Conservation (phyloP, 1,140 invertebrate species). For the Sipha flava region DNA sequence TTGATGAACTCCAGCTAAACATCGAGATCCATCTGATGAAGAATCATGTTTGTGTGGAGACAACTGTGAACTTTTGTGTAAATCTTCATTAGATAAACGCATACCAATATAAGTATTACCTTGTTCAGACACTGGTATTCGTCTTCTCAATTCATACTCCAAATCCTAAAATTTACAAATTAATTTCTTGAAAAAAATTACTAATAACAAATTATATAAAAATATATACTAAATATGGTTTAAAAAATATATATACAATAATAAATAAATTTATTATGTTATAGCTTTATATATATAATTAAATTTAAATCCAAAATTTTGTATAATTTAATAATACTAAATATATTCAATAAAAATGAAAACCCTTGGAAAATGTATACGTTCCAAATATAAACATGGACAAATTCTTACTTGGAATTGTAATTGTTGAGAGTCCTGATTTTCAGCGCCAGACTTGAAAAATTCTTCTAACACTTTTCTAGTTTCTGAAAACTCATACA, state of each 20-base stretch:
- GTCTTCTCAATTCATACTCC: conserved; percentile 68
- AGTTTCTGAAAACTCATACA: conserved; percentile 85
- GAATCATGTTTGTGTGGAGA: conserved; percentile 18
- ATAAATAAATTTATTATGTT: no score
- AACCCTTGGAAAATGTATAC: no score
- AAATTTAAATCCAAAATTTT: no score
- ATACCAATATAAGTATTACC: conserved; percentile 36
- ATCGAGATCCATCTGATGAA: conserved; percentile 18
- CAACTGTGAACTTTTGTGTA: conserved; percentile 15
- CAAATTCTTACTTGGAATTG: conserved; percentile 53
- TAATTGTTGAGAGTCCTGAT: conserved; percentile 43
- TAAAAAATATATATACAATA: no score
- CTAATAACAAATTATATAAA: background rate
- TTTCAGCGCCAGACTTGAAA: conserved; percentile 64
- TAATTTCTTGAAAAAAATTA: background rate
- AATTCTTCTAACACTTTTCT: conserved; percentile 84
- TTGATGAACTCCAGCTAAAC: conserved; percentile 19
- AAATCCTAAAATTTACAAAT: conserved; percentile 51
- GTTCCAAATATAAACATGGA: no score
- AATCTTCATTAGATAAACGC: conserved; percentile 17
- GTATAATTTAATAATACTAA: no score
- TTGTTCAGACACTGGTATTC: conserved; percentile 39
- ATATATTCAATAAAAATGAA: no score
- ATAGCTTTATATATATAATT: no score
- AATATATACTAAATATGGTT: no score